Base-by-base conservation (phyloP, 2,113 vertebrate genomes). In the Sporophila hypoxantha region DNA sequence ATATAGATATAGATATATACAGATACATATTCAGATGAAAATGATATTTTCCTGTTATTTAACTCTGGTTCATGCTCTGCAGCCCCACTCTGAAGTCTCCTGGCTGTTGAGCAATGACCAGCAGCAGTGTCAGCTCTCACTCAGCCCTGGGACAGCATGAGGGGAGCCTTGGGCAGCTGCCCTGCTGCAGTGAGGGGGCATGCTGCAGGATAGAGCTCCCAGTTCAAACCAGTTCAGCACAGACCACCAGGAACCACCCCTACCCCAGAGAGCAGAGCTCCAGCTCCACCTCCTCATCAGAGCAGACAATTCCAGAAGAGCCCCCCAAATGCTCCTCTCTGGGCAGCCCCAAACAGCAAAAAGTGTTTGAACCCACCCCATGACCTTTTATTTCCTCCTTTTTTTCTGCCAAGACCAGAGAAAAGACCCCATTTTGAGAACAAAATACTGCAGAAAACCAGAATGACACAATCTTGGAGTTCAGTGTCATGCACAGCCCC, bases 271-370 rank as follows among this genome's bases (percentile, higher is more conserved):
- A 65, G 46, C 20, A 56, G 50, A 73, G 8, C 34, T 47, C 39
- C 65, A 76, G 21, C 27, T n/a, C 17, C 2, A 2, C 12, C 27
- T 75, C 34, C 52, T 39, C 30, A 9, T 9, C 29, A 14, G 23
- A 49, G 55, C 27, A 65, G 34, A 25, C 1, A 10, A 9, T 37
- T 86, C 52, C 70, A 87, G 53, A 27, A 39, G 14, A 20, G 10
- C 0, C 3, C 18, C 26, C 12, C 8, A 27, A 47, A 53, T 0
- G 0, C 13, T 70, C n/a, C 30, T 78, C 12, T 61, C n/a, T 39
- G 27, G n/a, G 50, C 76, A 88, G 44, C 27, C 32, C 34, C 36
- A 53, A 23, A 6, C 37, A 44, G 16, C 25, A 52, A 32, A 6
- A 75, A 67, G 26, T 5, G 8, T n/a, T 60, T 73, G 41, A 82